phyloP scores from a whole-genome alignment of 2,113 vertebrate genomes.

The Telmatochromis bifrenatus region DNA sequence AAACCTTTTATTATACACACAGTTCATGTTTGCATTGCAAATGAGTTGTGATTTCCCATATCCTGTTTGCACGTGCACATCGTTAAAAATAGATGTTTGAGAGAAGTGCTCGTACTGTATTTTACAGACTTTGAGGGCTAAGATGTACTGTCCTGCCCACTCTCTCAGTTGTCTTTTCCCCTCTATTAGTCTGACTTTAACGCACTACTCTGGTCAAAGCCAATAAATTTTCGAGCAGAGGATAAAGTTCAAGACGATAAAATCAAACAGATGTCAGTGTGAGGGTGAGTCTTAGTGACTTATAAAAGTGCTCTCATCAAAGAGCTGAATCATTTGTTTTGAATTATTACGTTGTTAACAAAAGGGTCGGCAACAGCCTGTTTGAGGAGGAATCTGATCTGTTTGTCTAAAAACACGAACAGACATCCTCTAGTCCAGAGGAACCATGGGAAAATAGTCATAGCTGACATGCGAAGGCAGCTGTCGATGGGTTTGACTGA shows the following conservation, averaged over 20 bases:
- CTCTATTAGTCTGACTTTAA: conserved; percentile 87
- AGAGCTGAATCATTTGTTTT: conserved; percentile 99
- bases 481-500: conserved; percentile 82
- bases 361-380: conserved; percentile 89
- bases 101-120: not conserved
- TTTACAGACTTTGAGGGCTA: not conserved
- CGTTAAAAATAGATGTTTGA: not conserved
- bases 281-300: conserved; percentile 92
- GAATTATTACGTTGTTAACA: conserved; percentile 99
- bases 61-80: not conserved
- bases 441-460: conserved; percentile 85
- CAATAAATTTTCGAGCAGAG: conserved; percentile 95
- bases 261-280: conserved; percentile 99
- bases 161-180: conserved; percentile 72
- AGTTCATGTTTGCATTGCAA: not conserved
- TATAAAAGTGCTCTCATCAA: conserved; percentile 99
- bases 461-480: conserved; percentile 69
- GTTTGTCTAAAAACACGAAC: conserved; percentile 96
- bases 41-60: not conserved
- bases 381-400: conserved; percentile 99
- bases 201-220: conserved; percentile 88
- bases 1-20: not conserved
- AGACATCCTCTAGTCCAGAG: conserved; percentile 66
- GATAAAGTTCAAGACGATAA: conserved; percentile 99
- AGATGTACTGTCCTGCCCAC: conserved; percentile 57